These are phyloP conservation scores for Bombus waltoni DNA, from an alignment of 1,140 invertebrate species.

Conservation along the genomic window DNA sequence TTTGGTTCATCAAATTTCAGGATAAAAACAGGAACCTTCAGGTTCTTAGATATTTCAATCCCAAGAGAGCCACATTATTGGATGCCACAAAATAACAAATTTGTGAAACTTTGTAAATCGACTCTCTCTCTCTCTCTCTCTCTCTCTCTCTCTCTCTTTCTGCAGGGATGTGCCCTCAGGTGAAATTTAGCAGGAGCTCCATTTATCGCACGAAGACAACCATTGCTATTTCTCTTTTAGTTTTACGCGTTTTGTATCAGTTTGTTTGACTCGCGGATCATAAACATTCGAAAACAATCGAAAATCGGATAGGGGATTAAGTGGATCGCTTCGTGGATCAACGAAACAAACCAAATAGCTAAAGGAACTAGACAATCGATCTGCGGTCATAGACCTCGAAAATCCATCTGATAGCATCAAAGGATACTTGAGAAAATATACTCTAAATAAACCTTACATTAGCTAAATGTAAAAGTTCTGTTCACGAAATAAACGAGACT, in stretches of 20 bases:
- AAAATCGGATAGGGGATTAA: background rate
- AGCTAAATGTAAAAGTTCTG: background rate
- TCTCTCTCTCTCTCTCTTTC: fast-evolving
- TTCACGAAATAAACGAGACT: background rate
- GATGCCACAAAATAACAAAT: background rate
- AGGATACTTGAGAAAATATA: background rate
- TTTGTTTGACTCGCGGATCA: background rate
- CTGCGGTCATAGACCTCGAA: constrained; percentile 44
- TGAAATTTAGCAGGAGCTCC: background rate
- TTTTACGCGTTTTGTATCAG: background rate
- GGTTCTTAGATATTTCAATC: background rate
- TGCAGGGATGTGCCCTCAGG: background rate
- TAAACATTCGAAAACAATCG: background rate
- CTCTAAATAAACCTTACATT: background rate
- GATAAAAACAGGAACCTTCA: background rate
- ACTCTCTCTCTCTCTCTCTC: too few species aligned
- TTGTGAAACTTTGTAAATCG: background rate
- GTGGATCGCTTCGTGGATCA: constrained; percentile 14
- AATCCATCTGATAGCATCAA: constrained; percentile 1
- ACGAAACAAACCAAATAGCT: constrained; percentile 3
- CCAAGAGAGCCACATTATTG: background rate
- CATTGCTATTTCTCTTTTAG: background rate
- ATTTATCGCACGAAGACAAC: background rate
- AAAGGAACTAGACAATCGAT: constrained; percentile 26
- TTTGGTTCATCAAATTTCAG: background rate